Conservation (phyloP, 2,888 invertebrate species). For the Volucella inanis region DNA sequence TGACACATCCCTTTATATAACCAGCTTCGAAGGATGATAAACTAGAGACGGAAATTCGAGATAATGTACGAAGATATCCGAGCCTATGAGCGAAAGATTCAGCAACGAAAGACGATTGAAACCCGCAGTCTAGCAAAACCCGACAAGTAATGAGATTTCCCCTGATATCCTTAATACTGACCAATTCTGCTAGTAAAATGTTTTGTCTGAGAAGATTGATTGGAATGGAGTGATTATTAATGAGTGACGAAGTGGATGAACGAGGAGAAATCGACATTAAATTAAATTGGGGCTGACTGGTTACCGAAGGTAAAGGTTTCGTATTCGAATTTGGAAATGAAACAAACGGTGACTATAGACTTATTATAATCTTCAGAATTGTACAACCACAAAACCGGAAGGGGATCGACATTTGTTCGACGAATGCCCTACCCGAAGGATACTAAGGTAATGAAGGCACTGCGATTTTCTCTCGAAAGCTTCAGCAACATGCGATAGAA, state of each 20-base stretch:
- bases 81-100: too few species aligned
- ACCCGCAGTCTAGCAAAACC: slow-evolving; percentile 4
- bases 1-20: slow-evolving; percentile 10
- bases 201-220: not conserved
- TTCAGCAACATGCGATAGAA: too few species aligned
- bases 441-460: not conserved
- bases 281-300: not conserved
- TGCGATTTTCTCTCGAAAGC: not conserved
- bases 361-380: not conserved
- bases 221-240: not conserved
- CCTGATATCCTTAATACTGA: not conserved
- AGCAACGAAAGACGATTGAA: not conserved
- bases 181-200: too few species aligned
- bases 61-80: not conserved
- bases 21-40: slow-evolving; percentile 6
- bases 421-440: slow-evolving; percentile 14
- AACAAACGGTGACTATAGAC: not conserved
- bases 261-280: too few species aligned
- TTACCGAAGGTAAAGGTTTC: not conserved
- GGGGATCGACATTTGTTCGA: slow-evolving; percentile 9
- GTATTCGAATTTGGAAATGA: not conserved
- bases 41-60: slow-evolving; percentile 7
- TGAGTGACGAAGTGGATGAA: too few species aligned
- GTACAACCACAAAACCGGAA: not conserved
- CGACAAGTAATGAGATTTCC: not conserved